Percentiles rank a stretch among this genome's conserved stretches.
Evolutionary conservation across 2,888 invertebrate genomes (phyloP).

Genomic region (Isotomurus palustris): DNA sequence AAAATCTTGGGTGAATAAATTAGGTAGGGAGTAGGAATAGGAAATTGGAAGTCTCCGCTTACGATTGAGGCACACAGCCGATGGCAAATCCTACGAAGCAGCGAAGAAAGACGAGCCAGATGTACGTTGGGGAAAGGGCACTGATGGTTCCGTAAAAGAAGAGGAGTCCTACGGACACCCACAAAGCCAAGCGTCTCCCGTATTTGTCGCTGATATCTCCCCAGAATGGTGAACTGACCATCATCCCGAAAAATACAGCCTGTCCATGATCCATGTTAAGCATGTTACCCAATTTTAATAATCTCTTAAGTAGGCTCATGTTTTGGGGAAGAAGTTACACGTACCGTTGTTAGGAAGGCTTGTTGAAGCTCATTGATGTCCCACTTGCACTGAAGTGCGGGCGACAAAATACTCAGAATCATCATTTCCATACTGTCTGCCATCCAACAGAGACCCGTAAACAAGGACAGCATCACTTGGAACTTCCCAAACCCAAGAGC

Average conservation of each 20-base stretch:
- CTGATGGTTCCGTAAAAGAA: conserved; percentile 88
- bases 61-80: conserved; percentile 96
- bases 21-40: too few species aligned
- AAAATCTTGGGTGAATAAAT: too few species aligned
- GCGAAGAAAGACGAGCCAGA: conserved; percentile 83
- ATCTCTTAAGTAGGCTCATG: neutral
- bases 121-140: conserved; percentile 82
- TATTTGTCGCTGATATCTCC: conserved; percentile 89
- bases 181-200: conserved; percentile 73
- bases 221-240: conserved; percentile 95
- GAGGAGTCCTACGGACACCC: conserved; percentile 80
- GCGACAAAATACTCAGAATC: conserved; percentile 85
- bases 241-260: conserved; percentile 91
- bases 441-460: conserved; percentile 89
- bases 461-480: conserved; percentile 78
- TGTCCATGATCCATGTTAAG: conserved; percentile 44
- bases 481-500: conserved; percentile 83
- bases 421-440: conserved; percentile 99
- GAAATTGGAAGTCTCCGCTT: conserved; percentile 57
- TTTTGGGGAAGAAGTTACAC: conserved; percentile 11
- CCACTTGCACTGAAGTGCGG: conserved; percentile 93
- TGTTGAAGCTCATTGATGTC: conserved; percentile 81
- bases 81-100: conserved; percentile 93
- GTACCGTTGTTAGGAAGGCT: conserved; percentile 83
- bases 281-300: neutral